Evolutionary conservation across 1,140 invertebrate species (phyloP).

Genomic region (Phymastichus coffea): DNA sequence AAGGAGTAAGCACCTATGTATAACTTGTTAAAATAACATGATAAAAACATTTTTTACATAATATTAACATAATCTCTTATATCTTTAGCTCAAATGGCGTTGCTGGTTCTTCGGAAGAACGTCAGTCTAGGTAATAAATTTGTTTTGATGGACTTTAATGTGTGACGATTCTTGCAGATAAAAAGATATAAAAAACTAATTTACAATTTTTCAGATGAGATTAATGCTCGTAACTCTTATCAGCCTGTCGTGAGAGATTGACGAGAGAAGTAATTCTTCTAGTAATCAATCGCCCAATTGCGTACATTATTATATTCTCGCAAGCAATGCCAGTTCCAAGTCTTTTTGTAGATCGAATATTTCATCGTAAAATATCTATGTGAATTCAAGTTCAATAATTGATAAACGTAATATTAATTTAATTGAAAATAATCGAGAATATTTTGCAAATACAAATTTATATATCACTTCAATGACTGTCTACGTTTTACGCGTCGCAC

Average conservation of each 20-base stretch:
- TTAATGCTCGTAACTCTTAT: not conserved
- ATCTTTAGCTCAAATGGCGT: slow-evolving; percentile 46
- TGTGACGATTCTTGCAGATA: no score
- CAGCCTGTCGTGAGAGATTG: not conserved
- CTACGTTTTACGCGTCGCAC: not conserved
- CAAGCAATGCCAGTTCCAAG: slow-evolving; percentile 18
- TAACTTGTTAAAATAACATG: slow-evolving; percentile 16
- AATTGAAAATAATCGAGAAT: not conserved
- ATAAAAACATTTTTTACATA: no score
- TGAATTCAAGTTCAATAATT: slow-evolving; percentile 6
- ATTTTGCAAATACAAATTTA: slow-evolving; percentile 4
- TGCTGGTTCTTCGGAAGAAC: slow-evolving; percentile 37
- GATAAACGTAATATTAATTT: not conserved
- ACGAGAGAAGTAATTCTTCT: slow-evolving; percentile 9
- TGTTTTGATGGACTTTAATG: no score
- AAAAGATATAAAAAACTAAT: not conserved
- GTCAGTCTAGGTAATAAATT: slow-evolving; percentile 43
- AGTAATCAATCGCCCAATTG: slow-evolving; percentile 17
- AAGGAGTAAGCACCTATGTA: slow-evolving; percentile 41
- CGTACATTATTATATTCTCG: slow-evolving; percentile 23
- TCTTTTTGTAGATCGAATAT: slow-evolving; percentile 20
- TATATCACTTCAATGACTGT: not conserved
- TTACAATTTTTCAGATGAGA: slow-evolving; percentile 24
- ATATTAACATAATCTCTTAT: no score
- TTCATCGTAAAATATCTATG: slow-evolving; percentile 5